Evolutionary conservation across 2,888 invertebrate genomes (phyloP).

Genomic region (Phengaris alcon): DNA sequence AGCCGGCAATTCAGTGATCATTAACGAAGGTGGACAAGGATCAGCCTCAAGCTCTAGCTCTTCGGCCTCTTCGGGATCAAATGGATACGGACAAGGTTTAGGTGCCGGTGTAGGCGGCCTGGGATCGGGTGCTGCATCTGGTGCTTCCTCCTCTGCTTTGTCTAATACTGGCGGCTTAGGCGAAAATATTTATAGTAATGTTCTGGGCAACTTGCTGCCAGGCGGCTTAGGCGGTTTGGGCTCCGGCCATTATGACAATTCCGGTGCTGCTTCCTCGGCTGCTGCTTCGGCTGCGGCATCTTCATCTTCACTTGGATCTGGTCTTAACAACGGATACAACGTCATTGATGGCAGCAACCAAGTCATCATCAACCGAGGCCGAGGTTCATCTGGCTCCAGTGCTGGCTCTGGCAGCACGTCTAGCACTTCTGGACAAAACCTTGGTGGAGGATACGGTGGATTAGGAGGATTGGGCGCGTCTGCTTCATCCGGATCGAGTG

Average conservation of each 20-base stretch:
- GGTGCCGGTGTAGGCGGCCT: neutral
- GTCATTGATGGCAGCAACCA: slow-evolving; percentile 20
- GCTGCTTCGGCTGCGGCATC: too few species aligned
- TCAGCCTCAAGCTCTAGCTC: too few species aligned
- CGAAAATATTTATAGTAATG: neutral
- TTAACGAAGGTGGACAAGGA: neutral
- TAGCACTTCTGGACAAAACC: slow-evolving; percentile 11
- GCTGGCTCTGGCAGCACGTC: slow-evolving; percentile 29
- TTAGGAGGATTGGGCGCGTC: neutral
- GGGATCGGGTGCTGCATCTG: neutral
- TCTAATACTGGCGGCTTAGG: neutral
- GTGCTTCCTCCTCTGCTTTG: neutral
- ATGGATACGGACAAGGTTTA: neutral
- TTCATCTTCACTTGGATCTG: too few species aligned
- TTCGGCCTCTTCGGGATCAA: too few species aligned
- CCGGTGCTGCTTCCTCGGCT: too few species aligned
- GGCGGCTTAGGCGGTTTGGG: neutral
- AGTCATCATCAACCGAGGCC: slow-evolving; percentile 13
- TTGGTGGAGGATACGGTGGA: neutral
- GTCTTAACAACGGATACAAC: too few species aligned
- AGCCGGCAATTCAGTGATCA: neutral
- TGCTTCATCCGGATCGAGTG: neutral
- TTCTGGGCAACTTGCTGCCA: neutral
- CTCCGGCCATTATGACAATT: too few species aligned
- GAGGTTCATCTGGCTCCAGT: slow-evolving; percentile 27